Evolutionary conservation across 1,140 invertebrate species (phyloP).

Genomic region (Zaprionus gabonicus): DNA sequence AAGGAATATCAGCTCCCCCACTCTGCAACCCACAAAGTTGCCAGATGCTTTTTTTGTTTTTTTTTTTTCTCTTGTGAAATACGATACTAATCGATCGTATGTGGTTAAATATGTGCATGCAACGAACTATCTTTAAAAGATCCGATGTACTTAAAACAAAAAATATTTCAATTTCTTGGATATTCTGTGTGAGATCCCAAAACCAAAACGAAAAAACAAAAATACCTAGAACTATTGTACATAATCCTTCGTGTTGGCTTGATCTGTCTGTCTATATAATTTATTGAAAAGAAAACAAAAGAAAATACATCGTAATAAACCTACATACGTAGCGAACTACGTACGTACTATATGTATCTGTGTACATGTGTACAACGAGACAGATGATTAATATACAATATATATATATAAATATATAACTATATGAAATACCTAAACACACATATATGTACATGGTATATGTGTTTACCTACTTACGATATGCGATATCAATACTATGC

Average conservation of each 20-base stretch:
- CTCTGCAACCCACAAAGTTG: neutral
- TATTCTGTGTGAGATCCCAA: constrained; percentile 36
- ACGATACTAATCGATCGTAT: neutral
- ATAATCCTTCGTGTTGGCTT: constrained; percentile 72
- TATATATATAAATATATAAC: constrained; percentile 26
- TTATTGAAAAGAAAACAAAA: constrained; percentile 64
- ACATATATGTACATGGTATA: constrained; percentile 5
- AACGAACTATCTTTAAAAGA: constrained; percentile 70
- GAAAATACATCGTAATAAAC: constrained; percentile 40
- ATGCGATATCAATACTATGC: constrained; percentile 54
- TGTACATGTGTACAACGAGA: constrained; percentile 26
- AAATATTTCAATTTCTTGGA: constrained; percentile 25
- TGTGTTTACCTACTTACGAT: constrained; percentile 51
- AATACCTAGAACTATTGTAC: constrained; percentile 59
- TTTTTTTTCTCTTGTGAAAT: neutral
- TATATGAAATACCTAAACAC: constrained; percentile 15
- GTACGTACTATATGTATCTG: constrained; percentile 21
- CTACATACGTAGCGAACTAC: constrained; percentile 9
- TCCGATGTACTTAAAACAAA: constrained; percentile 57
- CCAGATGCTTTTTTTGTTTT: constrained; percentile 6
- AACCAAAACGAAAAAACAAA: neutral
- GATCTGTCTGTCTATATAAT: constrained; percentile 61
- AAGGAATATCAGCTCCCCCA: neutral
- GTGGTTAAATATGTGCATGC: constrained; percentile 20
- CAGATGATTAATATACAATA: constrained; percentile 21